Evolutionary conservation across 1,140 invertebrate genomes (phyloP).

Genomic region (Hycleus phaleratus): DNA sequence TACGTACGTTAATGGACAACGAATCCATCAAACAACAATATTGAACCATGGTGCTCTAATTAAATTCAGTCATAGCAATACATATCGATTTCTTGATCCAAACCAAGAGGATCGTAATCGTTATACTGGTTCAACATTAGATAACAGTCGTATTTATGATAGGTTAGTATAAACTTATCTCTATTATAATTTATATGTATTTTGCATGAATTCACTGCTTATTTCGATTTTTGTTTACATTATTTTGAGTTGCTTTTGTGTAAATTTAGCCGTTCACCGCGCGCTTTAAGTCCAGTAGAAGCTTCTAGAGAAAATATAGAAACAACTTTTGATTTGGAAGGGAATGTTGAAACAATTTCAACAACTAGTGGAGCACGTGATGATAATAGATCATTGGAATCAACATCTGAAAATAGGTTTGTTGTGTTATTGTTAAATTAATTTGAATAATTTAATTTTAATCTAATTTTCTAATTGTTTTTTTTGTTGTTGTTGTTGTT

Average conservation of each 20-base stretch:
- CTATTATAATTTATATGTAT: slow-evolving; percentile 6
- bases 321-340: slow-evolving; percentile 74
- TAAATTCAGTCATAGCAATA: slow-evolving; percentile 84
- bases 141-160: slow-evolving; percentile 69
- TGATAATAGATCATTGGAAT: slow-evolving; percentile 37
- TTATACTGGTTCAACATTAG: slow-evolving; percentile 50
- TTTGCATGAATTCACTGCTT: slow-evolving; percentile 11
- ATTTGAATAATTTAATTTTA: too few species aligned
- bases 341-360: slow-evolving; percentile 68
- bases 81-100: slow-evolving; percentile 90
- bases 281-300: slow-evolving; percentile 37
- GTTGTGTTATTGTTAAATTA: slow-evolving; percentile 6
- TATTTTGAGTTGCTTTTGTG: slow-evolving; percentile 29
- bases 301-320: slow-evolving; percentile 61
- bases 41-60: slow-evolving; percentile 79
- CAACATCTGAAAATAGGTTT: slow-evolving; percentile 38
- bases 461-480: background rate
- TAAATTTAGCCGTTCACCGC: slow-evolving; percentile 33
- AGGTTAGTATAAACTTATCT: slow-evolving; percentile 47
- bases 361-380: slow-evolving; percentile 38
- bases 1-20: slow-evolving; percentile 87
- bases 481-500: slow-evolving; percentile 2
- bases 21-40: slow-evolving; percentile 87
- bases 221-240: slow-evolving; percentile 22
- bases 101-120: slow-evolving; percentile 72